phyloP scores from a whole-genome alignment of 2,113 vertebrate genomes.

The Formicarius rufipectus region DNA sequence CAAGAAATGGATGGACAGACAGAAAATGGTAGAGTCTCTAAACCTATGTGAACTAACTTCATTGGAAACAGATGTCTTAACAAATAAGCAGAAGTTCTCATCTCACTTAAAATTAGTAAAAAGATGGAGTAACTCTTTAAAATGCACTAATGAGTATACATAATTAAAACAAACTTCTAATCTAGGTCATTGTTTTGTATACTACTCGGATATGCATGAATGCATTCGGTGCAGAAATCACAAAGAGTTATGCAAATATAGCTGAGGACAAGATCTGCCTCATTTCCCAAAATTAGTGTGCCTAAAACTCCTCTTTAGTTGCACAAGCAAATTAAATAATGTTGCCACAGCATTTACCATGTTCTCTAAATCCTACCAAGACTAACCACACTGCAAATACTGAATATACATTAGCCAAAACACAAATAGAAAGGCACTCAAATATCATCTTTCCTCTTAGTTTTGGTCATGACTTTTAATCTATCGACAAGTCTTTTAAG shows the following conservation, averaged over 20 bases:
- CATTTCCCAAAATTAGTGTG: background rate
- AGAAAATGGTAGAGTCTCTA: background rate
- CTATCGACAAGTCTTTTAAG: background rate
- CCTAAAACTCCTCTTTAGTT: background rate
- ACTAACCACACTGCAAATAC: background rate
- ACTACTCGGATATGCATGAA: background rate
- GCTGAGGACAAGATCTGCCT: background rate
- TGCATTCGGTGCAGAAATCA: background rate
- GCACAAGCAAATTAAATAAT: background rate
- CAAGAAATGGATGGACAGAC: background rate
- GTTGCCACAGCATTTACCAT: background rate
- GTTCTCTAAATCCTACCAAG: background rate
- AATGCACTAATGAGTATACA: background rate
- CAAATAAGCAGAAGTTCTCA: background rate
- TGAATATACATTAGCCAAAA: background rate
- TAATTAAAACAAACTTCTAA: constrained; percentile 19
- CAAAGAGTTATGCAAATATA: background rate
- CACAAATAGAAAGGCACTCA: background rate
- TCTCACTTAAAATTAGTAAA: background rate
- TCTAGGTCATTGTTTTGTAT: constrained; percentile 22
- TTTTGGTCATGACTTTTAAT: background rate
- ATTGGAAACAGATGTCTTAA: background rate
- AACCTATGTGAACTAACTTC: background rate
- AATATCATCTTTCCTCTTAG: background rate
- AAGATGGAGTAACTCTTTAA: background rate